Base-by-base conservation (phyloP, 2,113 vertebrate genomes). In the Gymnogyps californianus region DNA sequence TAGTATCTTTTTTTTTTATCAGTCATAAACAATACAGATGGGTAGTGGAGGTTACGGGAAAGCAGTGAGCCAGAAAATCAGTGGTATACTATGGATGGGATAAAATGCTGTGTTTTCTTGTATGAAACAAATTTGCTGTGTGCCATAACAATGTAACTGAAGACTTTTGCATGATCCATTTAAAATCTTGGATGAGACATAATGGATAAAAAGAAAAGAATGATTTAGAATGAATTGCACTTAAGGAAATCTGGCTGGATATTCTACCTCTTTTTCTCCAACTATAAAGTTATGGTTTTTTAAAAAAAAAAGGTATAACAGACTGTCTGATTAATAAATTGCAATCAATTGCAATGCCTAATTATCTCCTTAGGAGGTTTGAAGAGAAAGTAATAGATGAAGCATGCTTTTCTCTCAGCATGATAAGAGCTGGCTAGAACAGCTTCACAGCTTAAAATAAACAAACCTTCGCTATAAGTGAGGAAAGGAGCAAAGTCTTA, bases 291-390 rank as follows among this genome's bases (percentile, higher is more conserved):
- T 87, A 58, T 32, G 14, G 7, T 16, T 31, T 13, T 36, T 59
- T 47, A 11, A 61, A 79, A 78, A 61, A 83, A 87, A 71, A 82
- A 46, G 17, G 9, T 62, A 13, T 61, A 87, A 76, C 81, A 96
- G 96, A 95, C 96, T 97, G 95, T 96, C 97, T 97, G 97, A 97
- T 98, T 98, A 98, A 98, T 97, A 98, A 98, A 98, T 98, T 96
- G 96, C 97, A 98, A 98, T 98, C 97, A 96, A 98, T 98, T 97
- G 95, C 92, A 96, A 94, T 94, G 91, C 69, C 87, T 98, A 96
- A 97, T 98, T 98, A 97, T 97, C 96, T 97, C 95, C 94, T 89
- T 67, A 97, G 96, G 96, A 97, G 89, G 79, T 70, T 92, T 95
- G 90, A 80, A 96, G 88, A 95, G 81, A 96, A 83, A 91, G 79